phyloP scores from a whole-genome alignment of 2,888 invertebrate genomes.

The Tetragonula carbonaria region DNA sequence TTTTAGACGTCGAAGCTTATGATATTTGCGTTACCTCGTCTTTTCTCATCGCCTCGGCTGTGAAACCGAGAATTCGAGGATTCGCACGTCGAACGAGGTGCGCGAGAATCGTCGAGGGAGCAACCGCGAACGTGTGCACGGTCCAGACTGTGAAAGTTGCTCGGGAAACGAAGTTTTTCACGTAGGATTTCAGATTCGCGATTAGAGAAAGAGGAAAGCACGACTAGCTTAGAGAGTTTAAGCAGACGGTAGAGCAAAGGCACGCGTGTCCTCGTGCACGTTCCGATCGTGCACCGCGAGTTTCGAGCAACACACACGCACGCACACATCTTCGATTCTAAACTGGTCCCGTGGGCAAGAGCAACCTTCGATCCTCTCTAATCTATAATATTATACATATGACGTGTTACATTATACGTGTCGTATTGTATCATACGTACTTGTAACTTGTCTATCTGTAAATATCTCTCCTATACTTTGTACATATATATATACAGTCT shows the following conservation, averaged over 20 bases:
- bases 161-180: neutral
- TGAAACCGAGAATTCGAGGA: neutral
- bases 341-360: neutral
- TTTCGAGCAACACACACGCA: too few relatives aligned
- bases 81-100: neutral
- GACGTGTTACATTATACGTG: neutral
- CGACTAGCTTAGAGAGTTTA: neutral
- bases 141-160: neutral
- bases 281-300: too few relatives aligned
- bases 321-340: neutral
- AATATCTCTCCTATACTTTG: constrained; percentile 22
- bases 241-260: constrained; percentile 7
- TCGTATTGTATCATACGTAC: neutral
- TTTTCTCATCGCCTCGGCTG: neutral
- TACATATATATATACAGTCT: constrained; percentile 3
- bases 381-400: neutral
- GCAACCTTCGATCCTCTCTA: neutral
- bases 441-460: constrained; percentile 16
- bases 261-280: neutral
- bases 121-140: too few relatives aligned
- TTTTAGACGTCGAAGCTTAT: constrained; percentile 46
- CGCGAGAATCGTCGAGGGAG: neutral
- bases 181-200: neutral
- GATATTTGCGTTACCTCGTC: constrained; percentile 5
- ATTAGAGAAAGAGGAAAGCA: neutral